Base-by-base conservation (phyloP, 35 echinoderm and acorn worm genomes). In the Chiridota heheva region DNA sequence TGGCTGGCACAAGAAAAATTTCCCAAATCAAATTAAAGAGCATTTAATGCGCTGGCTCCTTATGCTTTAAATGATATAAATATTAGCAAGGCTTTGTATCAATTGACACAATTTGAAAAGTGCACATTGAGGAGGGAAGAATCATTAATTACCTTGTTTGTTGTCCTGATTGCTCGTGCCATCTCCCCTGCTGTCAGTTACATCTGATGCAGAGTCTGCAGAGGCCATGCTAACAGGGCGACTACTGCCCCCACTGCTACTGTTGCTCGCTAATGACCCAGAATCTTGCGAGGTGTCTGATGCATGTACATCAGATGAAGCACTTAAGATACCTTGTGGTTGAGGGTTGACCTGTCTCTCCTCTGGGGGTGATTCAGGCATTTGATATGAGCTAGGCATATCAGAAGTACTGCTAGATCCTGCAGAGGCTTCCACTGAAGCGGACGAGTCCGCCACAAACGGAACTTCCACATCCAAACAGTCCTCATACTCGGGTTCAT, bases 151-250 rank as follows among this genome's bases (percentile, higher is more conserved):
- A n/a, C n/a, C n/a, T n/a, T n/a, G n/a, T n/a, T n/a, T n/a, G n/a
- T n/a, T n/a, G n/a, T n/a, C n/a, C n/a, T n/a, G n/a, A n/a, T n/a
- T n/a, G n/a, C n/a, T n/a, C n/a, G n/a, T n/a, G n/a, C n/a, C n/a
- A n/a, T n/a, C n/a, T n/a, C n/a, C n/a, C n/a, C n/a, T n/a, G n/a
- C n/a, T n/a, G n/a, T n/a, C n/a, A n/a, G n/a, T n/a, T n/a, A n/a
- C 75, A 24, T 78, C 75, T n/a, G 75, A 61, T 17, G 51, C 75
- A 0, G 75, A 78, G 53, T 78, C 75, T 17, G 75, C 75, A 1
- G 75, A 78, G 4, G 62, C 47, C 58, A 78, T 78, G 36, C 75
- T 78, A 7, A 37, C 58, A 34, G 75, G 75, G 18, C 75, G 75
- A 40, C 75, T 78, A 40, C 75, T 61, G 20, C 75, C 36, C 13